A percentile compares a stretch with the other conserved stretches of the same genome.
These are phyloP conservation scores for Zaprionus africanus DNA, from an alignment of 1,140 invertebrate species.

Conservation along the genomic window DNA sequence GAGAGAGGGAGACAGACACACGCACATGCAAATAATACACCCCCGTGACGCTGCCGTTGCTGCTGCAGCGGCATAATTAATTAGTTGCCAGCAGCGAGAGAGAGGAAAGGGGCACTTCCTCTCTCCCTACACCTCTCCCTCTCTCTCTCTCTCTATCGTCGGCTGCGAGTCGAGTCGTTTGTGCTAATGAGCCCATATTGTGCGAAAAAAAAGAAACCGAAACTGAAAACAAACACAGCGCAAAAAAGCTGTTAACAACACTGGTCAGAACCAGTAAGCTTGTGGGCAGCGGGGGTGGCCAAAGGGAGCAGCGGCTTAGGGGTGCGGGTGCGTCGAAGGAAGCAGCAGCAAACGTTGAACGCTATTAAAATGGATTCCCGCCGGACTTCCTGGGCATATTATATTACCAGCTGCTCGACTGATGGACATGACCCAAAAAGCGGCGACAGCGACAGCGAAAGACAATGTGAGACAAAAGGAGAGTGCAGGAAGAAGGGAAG, in stretches of 20 bases:
- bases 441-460: constrained; percentile 22
- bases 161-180: constrained; percentile 36
- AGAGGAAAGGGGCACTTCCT: no score
- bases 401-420: constrained; percentile 69
- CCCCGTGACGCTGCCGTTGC: constrained; percentile 72
- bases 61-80: constrained; percentile 79
- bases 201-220: constrained; percentile 60
- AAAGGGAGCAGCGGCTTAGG: neutral
- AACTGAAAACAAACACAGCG: constrained; percentile 44
- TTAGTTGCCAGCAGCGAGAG: constrained; percentile 65
- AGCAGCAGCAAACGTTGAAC: constrained; percentile 26
- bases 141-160: neutral
- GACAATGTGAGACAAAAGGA: neutral
- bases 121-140: neutral
- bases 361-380: constrained; percentile 81
- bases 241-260: constrained; percentile 54
- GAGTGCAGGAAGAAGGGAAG: neutral
- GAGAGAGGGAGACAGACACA: constrained; percentile 17
- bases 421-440: constrained; percentile 80
- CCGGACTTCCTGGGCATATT: constrained; percentile 80
- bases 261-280: constrained; percentile 26
- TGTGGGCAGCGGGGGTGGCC: neutral
- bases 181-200: constrained; percentile 80
- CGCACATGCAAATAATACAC: constrained; percentile 67
- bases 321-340: constrained; percentile 15